Base-by-base conservation (phyloP, 2,888 invertebrate species). In the Tiliacea citrago region DNA sequence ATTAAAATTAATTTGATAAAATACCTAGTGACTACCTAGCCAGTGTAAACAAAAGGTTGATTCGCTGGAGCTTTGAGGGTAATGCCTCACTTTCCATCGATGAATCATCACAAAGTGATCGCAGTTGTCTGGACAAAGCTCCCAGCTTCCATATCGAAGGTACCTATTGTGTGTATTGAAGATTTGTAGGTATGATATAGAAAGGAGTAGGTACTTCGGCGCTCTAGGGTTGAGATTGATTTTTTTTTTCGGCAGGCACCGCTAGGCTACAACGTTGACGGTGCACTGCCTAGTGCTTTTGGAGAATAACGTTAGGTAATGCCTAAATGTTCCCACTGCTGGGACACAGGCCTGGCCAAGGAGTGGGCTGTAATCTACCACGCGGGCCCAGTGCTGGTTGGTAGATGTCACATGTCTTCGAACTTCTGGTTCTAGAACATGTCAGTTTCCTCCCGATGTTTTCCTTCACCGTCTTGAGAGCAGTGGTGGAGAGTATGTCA, bases 81-180 rank as follows among this genome's bases (percentile, higher is more conserved):
- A 73, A 73, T 57, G 55, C 53, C 9, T 39, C n/a, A 29, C 39
- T 39, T 55, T 16, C n/a, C 53, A 21, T 67, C n/a, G 39, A 53
- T 57, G 55, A 58, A 35, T 73, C 51, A 24, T 24, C 21, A 24
- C 49, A 49, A 6, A 10, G n/a, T n/a, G 49, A 53, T 53, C 53
- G n/a, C 53, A n/a, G n/a, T 53, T n/a, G n/a, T n/a, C 53, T 53
- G 53, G 53, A 65, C 29, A 47, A 47, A 29, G 13, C 24, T 35
- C 16, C n/a, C 1, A 39, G 18, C 67, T 67, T 67, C 35, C 8
- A 21, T 42, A 58, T 10, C 12, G 45, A 18, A 24, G 29, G 29
- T n/a, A n/a, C n/a, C n/a, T n/a, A n/a, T n/a, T n/a, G n/a, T n/a
- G n/a, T n/a, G n/a, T n/a, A n/a, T n/a, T n/a, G n/a, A n/a, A n/a